phyloP scores from a whole-genome alignment of 2,113 vertebrate species.

The Upupa epops region DNA sequence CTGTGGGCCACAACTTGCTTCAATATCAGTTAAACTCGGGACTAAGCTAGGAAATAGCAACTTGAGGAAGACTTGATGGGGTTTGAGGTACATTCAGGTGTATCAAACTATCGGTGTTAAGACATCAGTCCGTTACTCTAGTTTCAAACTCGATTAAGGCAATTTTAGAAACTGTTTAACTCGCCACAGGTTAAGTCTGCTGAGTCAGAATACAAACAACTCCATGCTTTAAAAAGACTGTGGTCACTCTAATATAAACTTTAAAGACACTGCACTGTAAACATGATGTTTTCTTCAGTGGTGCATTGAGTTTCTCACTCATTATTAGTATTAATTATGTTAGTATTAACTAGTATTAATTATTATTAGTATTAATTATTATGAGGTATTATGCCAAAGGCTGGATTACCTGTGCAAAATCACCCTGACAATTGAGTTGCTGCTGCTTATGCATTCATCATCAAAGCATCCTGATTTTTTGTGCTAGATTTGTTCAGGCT shows the following conservation, averaged over 20 bases:
- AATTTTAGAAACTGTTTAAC: background rate
- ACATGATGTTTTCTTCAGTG: background rate
- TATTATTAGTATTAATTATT: background rate
- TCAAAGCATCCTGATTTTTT: background rate
- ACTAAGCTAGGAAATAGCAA: background rate
- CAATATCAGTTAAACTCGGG: background rate
- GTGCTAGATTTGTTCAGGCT: background rate
- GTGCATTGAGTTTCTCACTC: background rate
- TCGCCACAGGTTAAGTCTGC: background rate
- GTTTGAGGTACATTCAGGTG: background rate
- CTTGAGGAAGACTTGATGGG: background rate
- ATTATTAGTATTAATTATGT: background rate
- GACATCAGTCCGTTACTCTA: background rate
- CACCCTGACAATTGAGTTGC: background rate
- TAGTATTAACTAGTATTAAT: no score
- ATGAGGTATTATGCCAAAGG: background rate
- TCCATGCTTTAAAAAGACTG: background rate
- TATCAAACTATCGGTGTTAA: background rate
- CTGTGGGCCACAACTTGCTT: background rate
- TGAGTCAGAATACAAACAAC: background rate
- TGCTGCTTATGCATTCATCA: background rate
- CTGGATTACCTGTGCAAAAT: constrained; percentile 9
- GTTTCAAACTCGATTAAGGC: background rate
- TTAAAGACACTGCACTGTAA: background rate
- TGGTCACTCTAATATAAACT: background rate